A percentile compares a stretch with the other conserved stretches of the same genome.
These are phyloP conservation scores for Cuniculus paca DNA, from an alignment of 2,797 vertebrate genomes.

Conservation along the genomic window DNA sequence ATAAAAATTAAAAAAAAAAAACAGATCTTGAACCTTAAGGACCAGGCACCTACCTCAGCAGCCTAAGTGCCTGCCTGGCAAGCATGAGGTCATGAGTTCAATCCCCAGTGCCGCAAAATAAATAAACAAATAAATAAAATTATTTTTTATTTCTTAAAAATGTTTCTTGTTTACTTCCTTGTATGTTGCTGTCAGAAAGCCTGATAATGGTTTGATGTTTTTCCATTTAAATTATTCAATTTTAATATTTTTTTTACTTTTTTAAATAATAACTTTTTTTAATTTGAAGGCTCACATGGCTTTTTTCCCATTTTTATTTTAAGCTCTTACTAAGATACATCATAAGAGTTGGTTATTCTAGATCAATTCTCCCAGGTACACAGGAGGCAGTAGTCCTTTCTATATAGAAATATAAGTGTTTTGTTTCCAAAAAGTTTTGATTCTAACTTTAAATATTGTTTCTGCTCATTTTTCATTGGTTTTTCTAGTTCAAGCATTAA, in stretches of 20 bases:
- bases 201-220: not conserved
- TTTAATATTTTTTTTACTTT: not conserved
- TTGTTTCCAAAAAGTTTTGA: conserved; percentile 3
- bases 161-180: not conserved
- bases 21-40: no score
- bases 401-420: not conserved
- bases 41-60: no score
- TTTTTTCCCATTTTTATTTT: not conserved
- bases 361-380: not conserved
- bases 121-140: no score
- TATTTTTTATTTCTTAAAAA: conserved; percentile 4
- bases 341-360: not conserved
- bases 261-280: not conserved
- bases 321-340: not conserved
- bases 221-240: not conserved
- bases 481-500: conserved; percentile 31
- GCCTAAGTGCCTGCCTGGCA: no score
- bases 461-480: conserved; percentile 40
- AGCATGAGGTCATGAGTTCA: no score
- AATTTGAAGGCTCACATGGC: not conserved
- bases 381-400: not conserved
- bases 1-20: no score
- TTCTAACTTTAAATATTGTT: conserved; percentile 27
- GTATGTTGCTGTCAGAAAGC: not conserved
- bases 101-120: no score